Conservation (phyloP, 2,113 vertebrate genomes). For the Meleagris gallopavo region DNA sequence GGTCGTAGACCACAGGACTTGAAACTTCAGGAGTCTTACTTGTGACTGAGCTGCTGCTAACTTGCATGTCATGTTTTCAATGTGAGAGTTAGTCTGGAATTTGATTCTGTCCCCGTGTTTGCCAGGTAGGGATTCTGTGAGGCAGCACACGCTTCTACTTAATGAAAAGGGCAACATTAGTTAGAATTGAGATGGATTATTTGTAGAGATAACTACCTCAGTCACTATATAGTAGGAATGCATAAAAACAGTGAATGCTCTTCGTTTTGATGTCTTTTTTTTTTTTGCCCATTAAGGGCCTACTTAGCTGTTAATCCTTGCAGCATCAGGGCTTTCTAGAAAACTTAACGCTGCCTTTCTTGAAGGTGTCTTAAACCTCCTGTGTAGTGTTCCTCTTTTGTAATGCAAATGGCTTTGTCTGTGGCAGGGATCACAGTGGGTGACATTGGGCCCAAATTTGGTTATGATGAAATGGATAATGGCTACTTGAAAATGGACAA, state of each 20-base stretch:
- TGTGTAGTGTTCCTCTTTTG: not conserved
- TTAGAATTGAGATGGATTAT: not conserved
- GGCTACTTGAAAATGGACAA: constrained; percentile 96
- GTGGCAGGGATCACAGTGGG: constrained; percentile 90
- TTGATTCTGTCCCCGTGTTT: not conserved
- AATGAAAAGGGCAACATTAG: not conserved
- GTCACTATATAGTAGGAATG: not conserved
- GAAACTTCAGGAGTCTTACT: not conserved
- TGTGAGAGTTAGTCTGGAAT: not conserved
- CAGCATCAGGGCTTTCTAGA: not conserved
- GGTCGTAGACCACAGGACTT: not conserved
- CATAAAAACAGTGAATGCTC: not conserved
- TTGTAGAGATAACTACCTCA: not conserved
- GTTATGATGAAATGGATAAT: constrained; percentile 95
- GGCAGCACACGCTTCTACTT: not conserved
- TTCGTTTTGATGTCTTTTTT: not conserved
- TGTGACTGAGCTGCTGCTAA: not conserved
- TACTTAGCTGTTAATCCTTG: not conserved
- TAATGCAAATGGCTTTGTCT: not conserved
- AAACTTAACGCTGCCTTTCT: too few species aligned
- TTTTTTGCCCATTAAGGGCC: not conserved
- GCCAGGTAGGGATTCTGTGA: not conserved
- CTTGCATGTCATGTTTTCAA: not conserved
- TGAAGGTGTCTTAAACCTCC: not conserved
- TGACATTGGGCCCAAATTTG: constrained; percentile 98